Percentiles rank a stretch among this genome's conserved stretches.
These are phyloP conservation scores for Byasa hedistus DNA, from an alignment of 2,888 invertebrate species.

Conservation along the genomic window DNA sequence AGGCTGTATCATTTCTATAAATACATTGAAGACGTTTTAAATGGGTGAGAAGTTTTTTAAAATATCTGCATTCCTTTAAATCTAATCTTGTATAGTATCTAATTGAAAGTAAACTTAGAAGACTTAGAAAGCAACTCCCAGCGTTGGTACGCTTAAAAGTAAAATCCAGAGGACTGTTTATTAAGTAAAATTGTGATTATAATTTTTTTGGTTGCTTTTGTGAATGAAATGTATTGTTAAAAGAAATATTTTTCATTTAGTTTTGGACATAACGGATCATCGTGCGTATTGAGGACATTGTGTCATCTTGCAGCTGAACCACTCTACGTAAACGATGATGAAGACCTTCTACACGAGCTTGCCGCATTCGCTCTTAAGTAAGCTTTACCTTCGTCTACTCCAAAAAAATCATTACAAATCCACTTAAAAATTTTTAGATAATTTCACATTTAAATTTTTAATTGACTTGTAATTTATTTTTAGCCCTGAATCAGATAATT, in stretches of 20 bases:
- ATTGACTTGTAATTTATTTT: slow-evolving; percentile 35
- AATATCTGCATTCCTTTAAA: too few relatives aligned
- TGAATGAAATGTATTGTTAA: too few relatives aligned
- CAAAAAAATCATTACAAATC: background rate
- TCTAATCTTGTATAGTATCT: too few relatives aligned
- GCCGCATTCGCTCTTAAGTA: slow-evolving; percentile 85
- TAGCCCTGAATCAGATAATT: slow-evolving; percentile 62
- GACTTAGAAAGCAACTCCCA: too few relatives aligned
- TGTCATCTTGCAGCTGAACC: slow-evolving; percentile 84
- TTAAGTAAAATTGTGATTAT: too few relatives aligned
- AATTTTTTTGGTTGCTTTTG: too few relatives aligned
- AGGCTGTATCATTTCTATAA: slow-evolving; percentile 67
- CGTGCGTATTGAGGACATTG: slow-evolving; percentile 83
- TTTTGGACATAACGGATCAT: slow-evolving; percentile 82
- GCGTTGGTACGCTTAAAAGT: too few relatives aligned
- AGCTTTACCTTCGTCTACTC: slow-evolving; percentile 46
- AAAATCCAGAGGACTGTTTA: too few relatives aligned
- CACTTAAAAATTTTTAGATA: too few relatives aligned
- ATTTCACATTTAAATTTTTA: background rate
- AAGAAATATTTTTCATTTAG: slow-evolving; percentile 66
- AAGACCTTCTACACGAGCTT: slow-evolving; percentile 83
- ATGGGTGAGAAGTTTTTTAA: slow-evolving; percentile 57
- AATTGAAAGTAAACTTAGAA: too few relatives aligned
- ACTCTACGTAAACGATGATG: slow-evolving; percentile 76
- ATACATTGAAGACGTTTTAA: slow-evolving; percentile 57